phyloP scores from a whole-genome alignment of 1,140 invertebrate genomes.

The Papilio polyxenes region DNA sequence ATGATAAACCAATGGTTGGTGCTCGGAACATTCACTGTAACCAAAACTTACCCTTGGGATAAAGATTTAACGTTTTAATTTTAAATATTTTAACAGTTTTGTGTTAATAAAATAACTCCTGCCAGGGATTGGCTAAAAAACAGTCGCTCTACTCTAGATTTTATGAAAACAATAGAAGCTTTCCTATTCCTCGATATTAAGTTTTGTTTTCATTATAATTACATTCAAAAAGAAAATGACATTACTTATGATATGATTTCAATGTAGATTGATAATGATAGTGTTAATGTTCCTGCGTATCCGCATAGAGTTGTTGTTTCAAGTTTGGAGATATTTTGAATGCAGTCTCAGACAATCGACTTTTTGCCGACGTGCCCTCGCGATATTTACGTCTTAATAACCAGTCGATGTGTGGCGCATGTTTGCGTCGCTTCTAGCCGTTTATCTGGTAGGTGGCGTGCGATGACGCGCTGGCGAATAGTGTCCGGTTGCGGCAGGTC shows the following conservation, averaged over 20 bases:
- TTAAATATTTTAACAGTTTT: too few relatives aligned
- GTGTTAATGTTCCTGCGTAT: neutral
- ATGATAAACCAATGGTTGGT: neutral
- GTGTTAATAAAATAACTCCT: too few relatives aligned
- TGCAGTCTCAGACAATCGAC: neutral
- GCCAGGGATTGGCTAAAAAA: too few relatives aligned
- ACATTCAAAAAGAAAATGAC: neutral
- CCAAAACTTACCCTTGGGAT: neutral
- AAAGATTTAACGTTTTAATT: too few relatives aligned
- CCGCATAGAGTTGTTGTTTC: neutral
- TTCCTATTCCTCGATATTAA: too few relatives aligned
- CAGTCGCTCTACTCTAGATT: too few relatives aligned
- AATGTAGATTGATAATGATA: neutral
- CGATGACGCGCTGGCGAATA: constrained; percentile 66
- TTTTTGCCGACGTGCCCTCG: constrained; percentile 18
- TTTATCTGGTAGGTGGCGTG: constrained; percentile 49
- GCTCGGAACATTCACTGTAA: neutral
- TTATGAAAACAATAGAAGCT: too few relatives aligned
- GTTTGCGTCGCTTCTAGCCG: constrained; percentile 49
- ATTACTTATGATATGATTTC: neutral
- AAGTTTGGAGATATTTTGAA: constrained; percentile 26
- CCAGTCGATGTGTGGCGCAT: constrained; percentile 32
- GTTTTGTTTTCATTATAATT: too few relatives aligned
- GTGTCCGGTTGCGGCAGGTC: constrained; percentile 68
- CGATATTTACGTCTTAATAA: constrained; percentile 34